Conservation (phyloP, 2,888 invertebrate genomes). For the Acrobasis repandana region DNA sequence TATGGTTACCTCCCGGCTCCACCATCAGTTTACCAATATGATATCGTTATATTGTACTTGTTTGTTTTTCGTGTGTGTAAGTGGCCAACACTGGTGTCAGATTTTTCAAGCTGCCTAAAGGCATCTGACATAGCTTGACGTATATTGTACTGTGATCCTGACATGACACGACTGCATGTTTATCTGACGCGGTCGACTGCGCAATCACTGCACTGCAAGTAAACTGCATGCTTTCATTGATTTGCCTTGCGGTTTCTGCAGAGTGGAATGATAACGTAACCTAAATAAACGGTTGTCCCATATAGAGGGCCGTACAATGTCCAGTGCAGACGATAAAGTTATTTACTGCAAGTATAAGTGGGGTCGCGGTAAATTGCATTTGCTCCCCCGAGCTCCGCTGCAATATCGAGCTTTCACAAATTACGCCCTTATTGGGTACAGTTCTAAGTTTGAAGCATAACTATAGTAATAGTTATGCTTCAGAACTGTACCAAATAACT, state of each 20-base stretch:
- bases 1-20: too few relatives aligned
- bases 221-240: not conserved
- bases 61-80: too few relatives aligned
- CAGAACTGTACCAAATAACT: too few relatives aligned
- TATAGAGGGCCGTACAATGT: conserved; percentile 34
- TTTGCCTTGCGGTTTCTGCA: not conserved
- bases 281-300: conserved; percentile 21
- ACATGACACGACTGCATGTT: too few relatives aligned
- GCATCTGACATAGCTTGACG: too few relatives aligned
- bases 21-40: too few relatives aligned
- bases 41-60: too few relatives aligned
- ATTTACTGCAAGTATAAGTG: conserved; percentile 66
- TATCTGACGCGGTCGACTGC: too few relatives aligned
- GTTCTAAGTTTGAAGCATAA: not conserved
- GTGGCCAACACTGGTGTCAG: too few relatives aligned
- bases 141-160: too few relatives aligned
- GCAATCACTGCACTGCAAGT: not conserved
- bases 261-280: conserved; percentile 11
- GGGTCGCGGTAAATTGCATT: conserved; percentile 68
- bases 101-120: too few relatives aligned
- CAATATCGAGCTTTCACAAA: conserved; percentile 50
- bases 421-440: not conserved
- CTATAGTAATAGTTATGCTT: not conserved
- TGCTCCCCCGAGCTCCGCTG: conserved; percentile 54
- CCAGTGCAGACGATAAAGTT: conserved; percentile 62